Conservation (phyloP, 2,888 invertebrate species). For the Neocrepidodera transversa region DNA sequence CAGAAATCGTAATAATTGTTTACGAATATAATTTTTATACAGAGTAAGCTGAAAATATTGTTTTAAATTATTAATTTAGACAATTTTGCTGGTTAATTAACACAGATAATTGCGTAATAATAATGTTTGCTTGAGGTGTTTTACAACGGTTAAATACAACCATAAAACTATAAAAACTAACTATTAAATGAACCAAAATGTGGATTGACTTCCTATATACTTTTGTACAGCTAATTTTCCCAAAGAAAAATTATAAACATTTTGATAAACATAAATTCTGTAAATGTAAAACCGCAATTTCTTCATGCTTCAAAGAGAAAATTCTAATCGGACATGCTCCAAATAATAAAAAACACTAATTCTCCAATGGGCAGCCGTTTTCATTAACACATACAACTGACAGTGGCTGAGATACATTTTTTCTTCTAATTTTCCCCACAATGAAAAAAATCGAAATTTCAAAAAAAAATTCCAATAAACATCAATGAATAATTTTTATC, state of each 20-base stretch:
- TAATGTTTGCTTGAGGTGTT: too few relatives aligned
- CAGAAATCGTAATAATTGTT: not conserved
- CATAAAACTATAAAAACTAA: not conserved
- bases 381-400: conserved; percentile 22
- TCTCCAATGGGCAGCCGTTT: conserved; percentile 14
- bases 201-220: not conserved
- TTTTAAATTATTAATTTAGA: too few relatives aligned
- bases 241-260: not conserved
- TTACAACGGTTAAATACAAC: conserved; percentile 1
- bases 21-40: too few relatives aligned
- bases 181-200: not conserved
- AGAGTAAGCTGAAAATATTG: too few relatives aligned
- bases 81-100: too few relatives aligned
- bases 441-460: too few relatives aligned
- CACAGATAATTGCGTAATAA: too few relatives aligned
- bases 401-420: conserved; percentile 14
- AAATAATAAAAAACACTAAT: conserved; percentile 26
- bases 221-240: not conserved
- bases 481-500: too few relatives aligned
- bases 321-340: conserved; percentile 25
- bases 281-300: conserved; percentile 32
- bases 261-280: conserved; percentile 9
- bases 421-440: too few relatives aligned
- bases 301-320: conserved; percentile 24
- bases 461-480: too few relatives aligned